These are phyloP conservation scores for Bombus haemorrhoidalis DNA, from an alignment of 1,140 invertebrate species.

Conservation along the genomic window DNA sequence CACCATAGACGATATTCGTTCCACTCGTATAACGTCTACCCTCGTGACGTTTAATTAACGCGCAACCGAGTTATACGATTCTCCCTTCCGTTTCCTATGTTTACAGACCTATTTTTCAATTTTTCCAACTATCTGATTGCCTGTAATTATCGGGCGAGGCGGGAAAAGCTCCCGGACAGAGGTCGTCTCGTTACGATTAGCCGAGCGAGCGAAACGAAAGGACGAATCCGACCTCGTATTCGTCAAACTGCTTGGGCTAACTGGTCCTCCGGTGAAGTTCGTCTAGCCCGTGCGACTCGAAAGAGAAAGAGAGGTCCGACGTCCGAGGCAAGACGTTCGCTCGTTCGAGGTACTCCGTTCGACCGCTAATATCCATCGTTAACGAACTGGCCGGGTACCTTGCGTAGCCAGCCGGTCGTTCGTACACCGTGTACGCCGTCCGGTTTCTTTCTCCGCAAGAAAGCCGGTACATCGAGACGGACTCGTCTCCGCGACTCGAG, in stretches of 20 bases:
- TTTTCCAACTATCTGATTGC: not conserved
- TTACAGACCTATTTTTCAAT: not conserved
- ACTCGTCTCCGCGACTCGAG: not conserved
- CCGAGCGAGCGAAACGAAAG: no score
- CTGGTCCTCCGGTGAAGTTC: no score
- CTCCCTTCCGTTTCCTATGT: not conserved
- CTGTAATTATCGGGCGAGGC: not conserved
- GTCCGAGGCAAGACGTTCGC: not conserved
- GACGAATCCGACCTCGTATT: no score
- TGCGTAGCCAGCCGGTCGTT: constrained; percentile 31
- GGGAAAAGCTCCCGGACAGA: not conserved
- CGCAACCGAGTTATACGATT: not conserved
- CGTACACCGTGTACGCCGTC: constrained; percentile 50
- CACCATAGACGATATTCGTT: constrained; percentile 2
- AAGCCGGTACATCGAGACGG: constrained; percentile 42
- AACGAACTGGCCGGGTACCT: constrained; percentile 47
- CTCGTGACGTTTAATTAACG: constrained; percentile 28
- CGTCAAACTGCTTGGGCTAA: no score
- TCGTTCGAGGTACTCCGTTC: constrained; percentile 24
- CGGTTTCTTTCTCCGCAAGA: constrained; percentile 54
- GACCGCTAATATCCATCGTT: constrained; percentile 52
- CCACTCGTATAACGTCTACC: not conserved
- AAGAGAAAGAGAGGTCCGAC: not conserved
- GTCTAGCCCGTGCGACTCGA: not conserved
- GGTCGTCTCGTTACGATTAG: not conserved